These are phyloP conservation scores for Seriola rivoliana DNA, from an alignment of 2,113 vertebrate species.

Conservation along the genomic window DNA sequence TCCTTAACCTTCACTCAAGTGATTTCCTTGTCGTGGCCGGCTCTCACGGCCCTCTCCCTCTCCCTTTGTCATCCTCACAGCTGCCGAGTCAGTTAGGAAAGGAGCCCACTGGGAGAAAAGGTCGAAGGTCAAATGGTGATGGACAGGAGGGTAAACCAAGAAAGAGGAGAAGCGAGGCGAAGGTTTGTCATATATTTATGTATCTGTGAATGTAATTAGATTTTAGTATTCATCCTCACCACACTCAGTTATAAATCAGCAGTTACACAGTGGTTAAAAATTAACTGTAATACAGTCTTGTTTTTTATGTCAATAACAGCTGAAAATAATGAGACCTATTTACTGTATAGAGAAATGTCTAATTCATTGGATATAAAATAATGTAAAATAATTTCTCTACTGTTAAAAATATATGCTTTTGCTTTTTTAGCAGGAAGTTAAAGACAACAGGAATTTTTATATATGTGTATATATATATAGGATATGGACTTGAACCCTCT, in stretches of 20 bases:
- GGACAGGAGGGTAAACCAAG: constrained; percentile 96
- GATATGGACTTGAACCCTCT: not conserved
- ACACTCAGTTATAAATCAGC: not conserved
- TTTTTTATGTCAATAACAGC: not conserved
- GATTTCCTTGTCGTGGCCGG: constrained; percentile 48
- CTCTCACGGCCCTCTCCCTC: constrained; percentile 62
- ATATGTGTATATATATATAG: not conserved
- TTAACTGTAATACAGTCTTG: not conserved
- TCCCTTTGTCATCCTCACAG: constrained; percentile 82
- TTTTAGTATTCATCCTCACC: not conserved
- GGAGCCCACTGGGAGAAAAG: constrained; percentile 92
- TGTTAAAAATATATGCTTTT: not conserved
- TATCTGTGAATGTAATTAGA: not conserved
- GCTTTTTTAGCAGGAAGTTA: not conserved
- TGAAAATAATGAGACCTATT: too few species aligned
- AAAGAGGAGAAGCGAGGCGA: constrained; percentile 90
- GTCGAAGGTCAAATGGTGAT: constrained; percentile 95
- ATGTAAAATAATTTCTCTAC: not conserved
- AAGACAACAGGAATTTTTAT: too few species aligned
- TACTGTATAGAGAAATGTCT: not conserved
- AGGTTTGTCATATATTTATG: constrained; percentile 74
- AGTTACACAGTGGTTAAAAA: not conserved
- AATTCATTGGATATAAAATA: too few species aligned
- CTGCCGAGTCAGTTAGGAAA: constrained; percentile 86
- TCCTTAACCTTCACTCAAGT: constrained; percentile 55